Base-by-base conservation (phyloP, 2,888 invertebrate genomes). In the Drosophila picticornis region DNA sequence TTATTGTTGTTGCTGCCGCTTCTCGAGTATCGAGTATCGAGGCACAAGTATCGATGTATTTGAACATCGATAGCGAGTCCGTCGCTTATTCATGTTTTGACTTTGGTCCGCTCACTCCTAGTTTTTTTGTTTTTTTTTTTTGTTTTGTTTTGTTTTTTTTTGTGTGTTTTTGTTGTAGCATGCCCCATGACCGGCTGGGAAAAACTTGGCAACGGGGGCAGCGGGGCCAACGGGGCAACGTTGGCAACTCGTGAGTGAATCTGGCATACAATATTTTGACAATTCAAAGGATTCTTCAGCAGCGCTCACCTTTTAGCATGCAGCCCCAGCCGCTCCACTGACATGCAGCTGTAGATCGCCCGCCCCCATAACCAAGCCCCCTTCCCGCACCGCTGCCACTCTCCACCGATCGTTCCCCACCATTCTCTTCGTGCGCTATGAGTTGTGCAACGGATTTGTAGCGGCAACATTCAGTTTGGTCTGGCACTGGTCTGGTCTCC, bases 221-320 rank as follows among this genome's bases (percentile, higher is more conserved):
- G 46, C 72, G 61, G 36, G 38, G 70, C 69, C 27, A 57, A 38
- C 27, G 38, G 56, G 29, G 38, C 56, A 40, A 40, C 57, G 58
- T 50, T 80, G 57, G 56, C 81, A 89, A 80, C 83, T 90, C 90
- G 88, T 88, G 87, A 90, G 89, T 81, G 80, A 84, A 80, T 87
- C 83, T 87, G 87, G 85, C 90, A 83, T 86, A 81, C 89, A 86
- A 86, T 86, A 90, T 87, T 87, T 87, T 88, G 90, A 90, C 91
- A 90, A 90, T 88, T 85, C 90, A 85, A 90, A 88, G 91, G 88
- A 90, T 88, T 88, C 90, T 83, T 90, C 77, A 83, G 84, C 82
- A 75, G 79, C 69, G 78, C 74, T 79, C 76, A 69, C 72, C 78
- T 79, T 79, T 79, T 32, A 65, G 78, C 67, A 52, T 74, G 74